A percentile compares a stretch with the other conserved stretches of the same genome.
phyloP scores from a whole-genome alignment of 2,888 invertebrate genomes.

The Autographa pulchrina region DNA sequence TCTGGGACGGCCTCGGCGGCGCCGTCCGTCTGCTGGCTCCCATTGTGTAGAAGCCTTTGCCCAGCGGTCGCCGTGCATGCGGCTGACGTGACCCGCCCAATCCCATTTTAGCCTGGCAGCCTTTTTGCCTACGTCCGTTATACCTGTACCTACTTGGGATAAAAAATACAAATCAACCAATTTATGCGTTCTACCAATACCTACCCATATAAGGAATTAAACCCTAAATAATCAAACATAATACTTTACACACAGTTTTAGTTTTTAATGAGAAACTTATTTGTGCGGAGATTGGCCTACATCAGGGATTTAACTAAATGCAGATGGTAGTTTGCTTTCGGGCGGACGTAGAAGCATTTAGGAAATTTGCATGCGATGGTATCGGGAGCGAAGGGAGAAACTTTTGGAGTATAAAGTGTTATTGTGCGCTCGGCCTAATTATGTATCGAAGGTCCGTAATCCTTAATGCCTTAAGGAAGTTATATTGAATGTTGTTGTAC shows the following conservation, averaged over 20 bases:
- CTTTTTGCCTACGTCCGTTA: no score
- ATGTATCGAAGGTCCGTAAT: slow-evolving; percentile 43
- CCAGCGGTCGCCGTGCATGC: no score
- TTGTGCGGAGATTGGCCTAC: slow-evolving; percentile 69
- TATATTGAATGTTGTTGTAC: slow-evolving; percentile 41
- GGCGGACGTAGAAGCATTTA: slow-evolving; percentile 68
- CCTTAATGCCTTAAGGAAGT: slow-evolving; percentile 37
- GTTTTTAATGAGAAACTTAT: slow-evolving; percentile 64
- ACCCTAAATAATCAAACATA: neutral
- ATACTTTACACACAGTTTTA: slow-evolving; percentile 9
- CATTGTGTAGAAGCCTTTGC: no score
- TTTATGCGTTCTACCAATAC: neutral
- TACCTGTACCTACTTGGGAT: no score
- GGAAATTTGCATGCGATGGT: slow-evolving; percentile 81
- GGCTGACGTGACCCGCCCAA: no score
- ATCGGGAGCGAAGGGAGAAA: slow-evolving; percentile 72
- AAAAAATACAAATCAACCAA: neutral
- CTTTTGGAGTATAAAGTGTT: slow-evolving; percentile 69
- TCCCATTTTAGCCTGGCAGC: no score
- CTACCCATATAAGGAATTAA: neutral
- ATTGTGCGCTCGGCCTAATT: slow-evolving; percentile 51
- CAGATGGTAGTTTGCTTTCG: slow-evolving; percentile 68
- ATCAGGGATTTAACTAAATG: slow-evolving; percentile 73
- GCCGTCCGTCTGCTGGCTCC: no score
- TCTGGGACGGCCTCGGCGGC: no score